A percentile compares a stretch with the other conserved stretches of the same genome.
Evolutionary conservation across 2,888 invertebrate genomes (phyloP).

Genomic region (Chymomyza procnemis): DNA sequence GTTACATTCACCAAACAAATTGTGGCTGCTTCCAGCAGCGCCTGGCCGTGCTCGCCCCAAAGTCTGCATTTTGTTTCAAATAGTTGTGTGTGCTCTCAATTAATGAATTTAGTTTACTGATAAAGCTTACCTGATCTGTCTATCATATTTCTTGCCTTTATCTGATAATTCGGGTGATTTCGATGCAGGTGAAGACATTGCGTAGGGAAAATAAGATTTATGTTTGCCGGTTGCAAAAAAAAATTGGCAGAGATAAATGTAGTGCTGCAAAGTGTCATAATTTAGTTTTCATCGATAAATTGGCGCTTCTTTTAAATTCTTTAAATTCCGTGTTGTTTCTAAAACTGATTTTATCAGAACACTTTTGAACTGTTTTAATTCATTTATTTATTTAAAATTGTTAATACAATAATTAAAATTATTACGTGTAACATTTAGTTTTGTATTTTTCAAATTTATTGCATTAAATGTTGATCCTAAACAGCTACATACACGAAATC

Average conservation of each 20-base stretch:
- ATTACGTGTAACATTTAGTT: background rate
- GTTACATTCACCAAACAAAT: slow-evolving; percentile 96
- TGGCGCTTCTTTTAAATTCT: background rate
- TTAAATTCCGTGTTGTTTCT: background rate
- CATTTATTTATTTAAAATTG: slow-evolving; percentile 21
- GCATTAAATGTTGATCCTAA: slow-evolving; percentile 41
- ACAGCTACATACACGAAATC: slow-evolving; percentile 57
- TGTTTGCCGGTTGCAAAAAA: slow-evolving; percentile 1
- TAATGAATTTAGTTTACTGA: background rate
- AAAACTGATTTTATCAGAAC: background rate
- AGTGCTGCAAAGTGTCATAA: slow-evolving; percentile 29
- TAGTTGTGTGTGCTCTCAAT: background rate
- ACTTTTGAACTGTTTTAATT: background rate
- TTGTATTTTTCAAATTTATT: slow-evolving; percentile 42
- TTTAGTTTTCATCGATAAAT: background rate
- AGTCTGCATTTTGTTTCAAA: slow-evolving; percentile 81
- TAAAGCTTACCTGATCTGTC: slow-evolving; percentile 82
- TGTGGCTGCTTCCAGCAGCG: slow-evolving; percentile 90
- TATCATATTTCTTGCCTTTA: slow-evolving; percentile 86
- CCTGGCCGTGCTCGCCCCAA: slow-evolving; percentile 99
- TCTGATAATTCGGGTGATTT: slow-evolving; percentile 85
- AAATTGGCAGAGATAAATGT: background rate
- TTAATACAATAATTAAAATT: background rate
- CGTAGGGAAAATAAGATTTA: background rate
- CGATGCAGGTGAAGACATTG: slow-evolving; percentile 79